Evolutionary conservation across 2,888 invertebrate genomes (phyloP), one percentile per base, ranked within the genome.

Genomic region (Pyrgus malvae): DNA sequence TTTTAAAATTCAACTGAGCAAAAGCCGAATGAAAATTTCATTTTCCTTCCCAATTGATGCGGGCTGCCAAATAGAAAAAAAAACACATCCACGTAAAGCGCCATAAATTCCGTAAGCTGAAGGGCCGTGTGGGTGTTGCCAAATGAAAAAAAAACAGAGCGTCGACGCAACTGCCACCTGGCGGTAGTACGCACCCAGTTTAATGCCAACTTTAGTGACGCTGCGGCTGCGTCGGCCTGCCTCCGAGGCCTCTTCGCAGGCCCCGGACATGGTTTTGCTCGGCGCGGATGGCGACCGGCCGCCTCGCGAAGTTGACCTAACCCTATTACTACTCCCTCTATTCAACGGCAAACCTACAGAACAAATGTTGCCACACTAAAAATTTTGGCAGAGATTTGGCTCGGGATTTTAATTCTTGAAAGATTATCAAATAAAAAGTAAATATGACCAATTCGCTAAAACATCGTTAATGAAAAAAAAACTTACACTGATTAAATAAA

Each of bases 341-440:
- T 92, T 92, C 86, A 92, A 93, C 89, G 92, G 91, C 83, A 92
- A 92, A 83, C 92, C 92, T 88, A 93, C 83, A 87, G 83, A 79
- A 86, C 76, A 87, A 83, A 79, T 70, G 69, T 72, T 58, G 60
- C 57, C 59, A 64, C 54, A 64, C 67, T 66, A 66, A 65, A 65
- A 60, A 61, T 60, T 63, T 46, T 50, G 27, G 56, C 42, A 45
- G 59, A 56, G 60, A 59, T 58, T 60, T 60, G 60, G 57, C 56
- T 56, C 61, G 35, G 23, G 27, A n/a, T 48, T 2, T 16, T 3
- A 12, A 27, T 25, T 4, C 12, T 41, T 14, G 0, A 16, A 14
- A 12, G 27, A n/a, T n/a, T 14, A 14, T 27, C 23, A 55, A 48
- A 40, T 33, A 7, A 31, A 48, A 17, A 57, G 44, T 19, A 21